These are phyloP conservation scores for Bergia puertoricense DNA, from an alignment of 92 coral and sea anemone genomes.

Conservation along the genomic window DNA sequence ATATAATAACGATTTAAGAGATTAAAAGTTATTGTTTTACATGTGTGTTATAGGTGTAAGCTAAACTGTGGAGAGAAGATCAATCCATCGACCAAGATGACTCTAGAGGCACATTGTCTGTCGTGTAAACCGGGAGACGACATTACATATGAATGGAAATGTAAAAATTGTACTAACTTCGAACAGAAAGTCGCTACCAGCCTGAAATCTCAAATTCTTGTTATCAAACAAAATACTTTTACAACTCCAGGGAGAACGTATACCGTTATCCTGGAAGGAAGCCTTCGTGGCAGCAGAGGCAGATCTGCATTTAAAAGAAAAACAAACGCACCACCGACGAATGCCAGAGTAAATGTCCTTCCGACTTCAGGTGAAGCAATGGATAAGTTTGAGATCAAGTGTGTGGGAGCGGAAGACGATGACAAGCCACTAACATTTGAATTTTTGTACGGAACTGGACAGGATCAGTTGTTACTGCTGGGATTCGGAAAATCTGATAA, in stretches of 20 bases:
- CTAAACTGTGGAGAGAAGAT: constrained; percentile 3
- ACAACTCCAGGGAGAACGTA: not conserved
- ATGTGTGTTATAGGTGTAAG: not conserved
- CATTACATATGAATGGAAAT: not conserved
- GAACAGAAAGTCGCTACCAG: not conserved
- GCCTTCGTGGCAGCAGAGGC: not conserved
- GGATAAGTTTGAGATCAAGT: not conserved
- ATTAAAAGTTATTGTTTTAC: too few relatives aligned
- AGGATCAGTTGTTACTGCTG: not conserved
- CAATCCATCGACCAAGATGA: constrained; percentile 9
- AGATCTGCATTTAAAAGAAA: not conserved
- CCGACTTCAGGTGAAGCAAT: not conserved
- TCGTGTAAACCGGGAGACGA: not conserved
- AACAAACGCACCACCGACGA: not conserved
- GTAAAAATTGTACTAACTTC: not conserved
- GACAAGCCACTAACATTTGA: not conserved
- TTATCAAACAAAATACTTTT: not conserved
- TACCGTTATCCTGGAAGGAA: not conserved
- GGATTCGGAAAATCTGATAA: not conserved
- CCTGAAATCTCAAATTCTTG: not conserved
- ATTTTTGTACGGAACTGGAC: not conserved
- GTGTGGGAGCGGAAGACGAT: not conserved
- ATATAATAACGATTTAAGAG: too few relatives aligned
- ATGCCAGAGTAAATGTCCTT: not conserved
- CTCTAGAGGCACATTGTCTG: not conserved